Conservation (phyloP, 92 coral and sea anemone genomes). For the Nematostella vectensis region DNA sequence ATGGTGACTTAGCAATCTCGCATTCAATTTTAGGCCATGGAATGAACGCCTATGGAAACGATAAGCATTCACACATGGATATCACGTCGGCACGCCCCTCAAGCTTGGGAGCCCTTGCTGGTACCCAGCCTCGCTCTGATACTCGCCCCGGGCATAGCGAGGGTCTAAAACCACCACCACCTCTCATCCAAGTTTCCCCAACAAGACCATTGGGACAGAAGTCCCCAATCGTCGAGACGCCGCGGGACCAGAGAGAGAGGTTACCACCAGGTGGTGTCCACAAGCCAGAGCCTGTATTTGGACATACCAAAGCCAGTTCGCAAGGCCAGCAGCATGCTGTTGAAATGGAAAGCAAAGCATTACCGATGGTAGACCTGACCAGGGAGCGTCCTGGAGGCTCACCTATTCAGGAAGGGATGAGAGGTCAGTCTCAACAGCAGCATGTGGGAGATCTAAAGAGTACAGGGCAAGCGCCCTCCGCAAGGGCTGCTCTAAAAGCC, state of each 20-base stretch:
- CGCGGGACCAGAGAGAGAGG: constrained; percentile 7
- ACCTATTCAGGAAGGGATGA: constrained; percentile 7
- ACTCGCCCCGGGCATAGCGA: not conserved
- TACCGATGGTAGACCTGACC: constrained; percentile 68
- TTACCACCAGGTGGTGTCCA: constrained; percentile 14
- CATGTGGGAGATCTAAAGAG: constrained; percentile 9
- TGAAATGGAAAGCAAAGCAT: constrained; percentile 27
- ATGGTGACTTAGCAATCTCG: too few species aligned
- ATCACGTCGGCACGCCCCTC: constrained; percentile 3
- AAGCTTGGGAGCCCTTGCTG: constrained; percentile 2
- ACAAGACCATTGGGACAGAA: constrained; percentile 26
- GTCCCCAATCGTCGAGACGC: constrained; percentile 17
- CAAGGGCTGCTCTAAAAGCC: constrained; percentile 74
- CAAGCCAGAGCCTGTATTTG: constrained; percentile 24
- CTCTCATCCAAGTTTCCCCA: constrained; percentile 72
- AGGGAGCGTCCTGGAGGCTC: constrained; percentile 35
- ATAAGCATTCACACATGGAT: not conserved
- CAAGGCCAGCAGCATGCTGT: not conserved
- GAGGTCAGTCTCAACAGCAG: constrained; percentile 11
- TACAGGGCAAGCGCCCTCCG: constrained; percentile 39
- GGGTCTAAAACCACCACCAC: constrained; percentile 72
- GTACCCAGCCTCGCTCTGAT: constrained; percentile 5
- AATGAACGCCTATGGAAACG: not conserved
- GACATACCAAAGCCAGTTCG: constrained; percentile 8
- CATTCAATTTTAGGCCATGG: too few species aligned